Base-by-base conservation (phyloP, 2,113 vertebrate species). In the Sinosuthora webbiana region DNA sequence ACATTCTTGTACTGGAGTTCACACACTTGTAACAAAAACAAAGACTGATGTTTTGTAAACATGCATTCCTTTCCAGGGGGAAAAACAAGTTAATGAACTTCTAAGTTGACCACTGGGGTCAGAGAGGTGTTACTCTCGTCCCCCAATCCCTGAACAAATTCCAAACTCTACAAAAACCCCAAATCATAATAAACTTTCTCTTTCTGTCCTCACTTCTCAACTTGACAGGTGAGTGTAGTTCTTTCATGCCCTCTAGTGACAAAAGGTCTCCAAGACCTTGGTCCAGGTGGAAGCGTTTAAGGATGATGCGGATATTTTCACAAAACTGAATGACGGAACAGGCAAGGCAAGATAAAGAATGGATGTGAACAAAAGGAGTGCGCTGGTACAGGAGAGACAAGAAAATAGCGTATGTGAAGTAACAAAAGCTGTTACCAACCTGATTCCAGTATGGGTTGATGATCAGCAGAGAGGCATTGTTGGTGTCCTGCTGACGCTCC, bases 361-460 rank as follows among this genome's bases (percentile, higher is more conserved):
- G 10, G 37, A 79, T 20, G 18, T 79, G 25, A 79, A 55, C 27
- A 65, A 77, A 80, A 71, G 27, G 4, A 80, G 13, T 3, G 25
- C 19, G 47, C 33, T 6, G 6, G 2, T 45, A 56, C 27, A 37
- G 10, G 16, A 41, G 30, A 47, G 18, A 42, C 24, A 41, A 85
- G 33, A 25, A 30, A 77, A 83, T 4, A 44, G 44, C 2, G 1
- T 6, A 47, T 3, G 53, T 13, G 49, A 89, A 71, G 47, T 7
- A n/a, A 37, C 10, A 39, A 52, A 78, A 44, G 8, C 4, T 15
- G 24, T 8, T 7, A 30, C 79, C 76, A 81, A 99, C 99, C 98
- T 99, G 99, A 95, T 99, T 99, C 99, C 99, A 99, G 97, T 99
- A 99, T 77, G 99, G 98, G 87, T 99, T 99, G 64, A 99, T 98